These are phyloP conservation scores for Epistrophe grossulariae DNA, from an alignment of 2,888 invertebrate genomes.

Conservation along the genomic window DNA sequence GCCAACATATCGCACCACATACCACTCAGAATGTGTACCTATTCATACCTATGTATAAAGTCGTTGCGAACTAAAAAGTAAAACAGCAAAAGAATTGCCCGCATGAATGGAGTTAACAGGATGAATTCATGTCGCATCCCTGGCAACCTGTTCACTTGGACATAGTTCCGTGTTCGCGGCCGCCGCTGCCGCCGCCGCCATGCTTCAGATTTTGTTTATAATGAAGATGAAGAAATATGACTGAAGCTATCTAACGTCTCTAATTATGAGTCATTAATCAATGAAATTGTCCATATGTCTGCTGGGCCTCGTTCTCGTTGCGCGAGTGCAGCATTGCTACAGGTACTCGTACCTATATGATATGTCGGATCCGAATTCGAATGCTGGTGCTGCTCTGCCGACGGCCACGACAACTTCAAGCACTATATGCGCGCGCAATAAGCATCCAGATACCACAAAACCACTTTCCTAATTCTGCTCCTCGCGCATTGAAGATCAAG, in stretches of 20 bases:
- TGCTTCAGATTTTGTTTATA: conserved; percentile 71
- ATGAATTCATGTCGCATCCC: conserved; percentile 71
- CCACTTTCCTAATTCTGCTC: conserved; percentile 73
- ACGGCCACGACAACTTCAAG: conserved; percentile 46
- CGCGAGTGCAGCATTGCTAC: neutral
- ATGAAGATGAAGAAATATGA: conserved; percentile 82
- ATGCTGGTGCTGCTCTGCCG: conserved; percentile 16
- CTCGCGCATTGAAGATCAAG: conserved; percentile 67
- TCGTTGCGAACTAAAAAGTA: neutral
- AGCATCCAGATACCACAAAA: conserved; percentile 35
- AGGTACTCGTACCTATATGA: neutral
- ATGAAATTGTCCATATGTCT: conserved; percentile 82
- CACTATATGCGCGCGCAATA: too few relatives aligned
- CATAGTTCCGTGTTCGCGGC: conserved; percentile 71
- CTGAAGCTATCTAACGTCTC: conserved; percentile 82
- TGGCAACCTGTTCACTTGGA: conserved; percentile 74
- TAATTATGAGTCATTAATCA: conserved; percentile 84
- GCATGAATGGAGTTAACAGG: conserved; percentile 70
- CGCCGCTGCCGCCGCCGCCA: conserved; percentile 14
- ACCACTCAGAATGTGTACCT: neutral
- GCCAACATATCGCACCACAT: conserved; percentile 68
- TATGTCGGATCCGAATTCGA: conserved; percentile 38
- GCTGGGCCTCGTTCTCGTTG: conserved; percentile 39
- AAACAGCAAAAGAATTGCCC: conserved; percentile 46
- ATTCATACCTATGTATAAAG: neutral